Percentiles rank a stretch among this genome's conserved stretches.
phyloP scores from a whole-genome alignment of 1,140 invertebrate genomes.

The Armadillidium nasatum region DNA sequence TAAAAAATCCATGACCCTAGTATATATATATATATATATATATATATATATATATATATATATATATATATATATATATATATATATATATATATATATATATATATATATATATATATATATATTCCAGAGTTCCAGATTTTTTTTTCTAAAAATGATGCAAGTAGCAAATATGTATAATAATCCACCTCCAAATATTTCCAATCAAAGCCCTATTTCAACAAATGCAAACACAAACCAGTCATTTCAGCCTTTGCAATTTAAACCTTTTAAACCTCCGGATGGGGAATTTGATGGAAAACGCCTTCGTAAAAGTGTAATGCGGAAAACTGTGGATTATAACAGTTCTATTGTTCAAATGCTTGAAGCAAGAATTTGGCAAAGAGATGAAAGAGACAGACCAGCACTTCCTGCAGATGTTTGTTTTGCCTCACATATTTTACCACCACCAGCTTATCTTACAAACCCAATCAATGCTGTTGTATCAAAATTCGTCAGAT shows the following conservation, averaged over 20 bases:
- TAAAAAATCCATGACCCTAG: too few species aligned
- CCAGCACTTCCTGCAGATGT: constrained; percentile 83
- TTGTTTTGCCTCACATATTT: constrained; percentile 68
- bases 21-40: too few species aligned
- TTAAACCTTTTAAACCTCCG: constrained; percentile 27
- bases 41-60: too few species aligned
- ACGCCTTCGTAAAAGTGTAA: constrained; percentile 88
- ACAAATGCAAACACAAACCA: background rate
- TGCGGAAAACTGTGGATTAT: constrained; percentile 97
- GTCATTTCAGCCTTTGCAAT: background rate
- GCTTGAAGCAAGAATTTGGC: constrained; percentile 88
- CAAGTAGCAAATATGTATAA: background rate
- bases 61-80: too few species aligned
- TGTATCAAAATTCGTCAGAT: constrained; percentile 93
- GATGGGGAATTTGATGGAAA: constrained; percentile 85
- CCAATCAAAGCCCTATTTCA: background rate
- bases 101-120: too few species aligned
- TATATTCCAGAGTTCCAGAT: too few species aligned
- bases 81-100: too few species aligned
- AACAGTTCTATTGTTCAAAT: constrained; percentile 91
- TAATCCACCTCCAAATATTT: background rate
- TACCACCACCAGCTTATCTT: constrained; percentile 80
- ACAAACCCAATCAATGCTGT: constrained; percentile 97
- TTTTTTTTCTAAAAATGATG: background rate
- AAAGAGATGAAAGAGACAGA: constrained; percentile 80